Percentiles rank a stretch among this genome's conserved stretches.
phyloP scores from a whole-genome alignment of 2,113 vertebrate species.

The Emydura subglobosa region DNA sequence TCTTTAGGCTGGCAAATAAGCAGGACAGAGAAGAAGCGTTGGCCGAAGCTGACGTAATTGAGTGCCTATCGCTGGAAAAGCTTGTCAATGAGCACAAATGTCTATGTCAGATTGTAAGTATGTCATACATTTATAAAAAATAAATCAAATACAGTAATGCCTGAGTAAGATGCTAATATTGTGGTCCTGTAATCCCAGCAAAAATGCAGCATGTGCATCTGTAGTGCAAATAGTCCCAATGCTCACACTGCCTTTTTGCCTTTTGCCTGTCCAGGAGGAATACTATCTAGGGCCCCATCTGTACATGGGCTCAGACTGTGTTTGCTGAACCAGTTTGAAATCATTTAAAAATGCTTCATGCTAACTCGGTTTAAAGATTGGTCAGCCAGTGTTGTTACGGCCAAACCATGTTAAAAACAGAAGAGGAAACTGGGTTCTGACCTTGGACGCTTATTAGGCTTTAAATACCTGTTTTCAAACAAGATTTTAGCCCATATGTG shows the following conservation, averaged over 20 bases:
- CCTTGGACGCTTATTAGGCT: not conserved
- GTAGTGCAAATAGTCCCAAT: not conserved
- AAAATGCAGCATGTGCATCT: not conserved
- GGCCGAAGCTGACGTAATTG: slow-evolving; percentile 93
- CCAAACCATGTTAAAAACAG: not conserved
- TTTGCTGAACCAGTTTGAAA: not conserved
- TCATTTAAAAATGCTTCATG: not conserved
- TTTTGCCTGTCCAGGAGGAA: not conserved
- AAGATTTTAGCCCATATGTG: not conserved
- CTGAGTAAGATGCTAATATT: not conserved
- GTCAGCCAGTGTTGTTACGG: not conserved
- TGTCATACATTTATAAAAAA: not conserved
- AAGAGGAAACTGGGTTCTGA: not conserved
- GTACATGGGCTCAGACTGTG: not conserved
- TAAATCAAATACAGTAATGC: not conserved
- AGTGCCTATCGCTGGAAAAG: slow-evolving; percentile 93
- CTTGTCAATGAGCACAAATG: slow-evolving; percentile 96
- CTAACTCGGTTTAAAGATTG: not conserved
- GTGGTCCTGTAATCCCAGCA: not conserved
- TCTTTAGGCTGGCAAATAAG: slow-evolving; percentile 92
- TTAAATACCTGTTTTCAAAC: not conserved
- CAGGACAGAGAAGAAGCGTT: slow-evolving; percentile 94
- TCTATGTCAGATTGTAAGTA: slow-evolving; percentile 94
- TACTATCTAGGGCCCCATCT: not conserved
- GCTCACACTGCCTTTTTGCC: not conserved